Base-by-base conservation (phyloP, 2,797 vertebrate species). In the Liparis tanakae region DNA sequence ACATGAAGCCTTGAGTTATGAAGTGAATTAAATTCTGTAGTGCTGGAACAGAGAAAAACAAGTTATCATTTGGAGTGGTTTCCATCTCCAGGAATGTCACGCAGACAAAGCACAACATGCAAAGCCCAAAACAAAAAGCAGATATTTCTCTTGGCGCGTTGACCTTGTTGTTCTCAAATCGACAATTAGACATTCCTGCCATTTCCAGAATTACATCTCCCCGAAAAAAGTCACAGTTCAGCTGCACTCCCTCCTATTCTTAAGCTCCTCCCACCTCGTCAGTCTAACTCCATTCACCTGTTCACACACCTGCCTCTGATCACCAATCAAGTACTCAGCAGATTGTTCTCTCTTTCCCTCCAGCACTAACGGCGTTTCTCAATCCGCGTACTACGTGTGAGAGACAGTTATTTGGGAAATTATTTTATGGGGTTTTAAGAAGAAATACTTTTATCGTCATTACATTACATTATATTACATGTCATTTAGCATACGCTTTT, bases 161-260 rank as follows among this genome's bases (percentile, higher is more conserved):
- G 87, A 88, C 85, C 84, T 84, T 80, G 78, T 70, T 71, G 59
- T 70, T 80, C 66, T 69, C 51, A 65, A 66, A 48, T 75, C 20
- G 48, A 85, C 67, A 85, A 86, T 88, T 82, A 82, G 72, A 79
- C 83, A 88, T 88, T 90, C 83, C 76, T 83, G 67, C 64, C 78
- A 80, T 89, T 87, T 79, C 73, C 36, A 68, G 64, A 71, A 81
- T 75, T 65, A 46, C 65, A 70, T 70, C 41, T 67, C 33, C 33
- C 74, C 10, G 69, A 66, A 43, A n/a, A n/a, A n/a, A n/a, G 25
- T 30, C 25, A 30, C 25, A 30, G 25, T 30, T 30, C 25, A 30
- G 25, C 25, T 30, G 2, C 25, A 30, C 25, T 2, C 25, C 25
- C 25, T 30, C 25, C 25, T 30, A 30, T 30, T 30, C 4, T 30